phyloP scores from a whole-genome alignment of 1,140 invertebrate species.

The Zaprionus ornatus region DNA sequence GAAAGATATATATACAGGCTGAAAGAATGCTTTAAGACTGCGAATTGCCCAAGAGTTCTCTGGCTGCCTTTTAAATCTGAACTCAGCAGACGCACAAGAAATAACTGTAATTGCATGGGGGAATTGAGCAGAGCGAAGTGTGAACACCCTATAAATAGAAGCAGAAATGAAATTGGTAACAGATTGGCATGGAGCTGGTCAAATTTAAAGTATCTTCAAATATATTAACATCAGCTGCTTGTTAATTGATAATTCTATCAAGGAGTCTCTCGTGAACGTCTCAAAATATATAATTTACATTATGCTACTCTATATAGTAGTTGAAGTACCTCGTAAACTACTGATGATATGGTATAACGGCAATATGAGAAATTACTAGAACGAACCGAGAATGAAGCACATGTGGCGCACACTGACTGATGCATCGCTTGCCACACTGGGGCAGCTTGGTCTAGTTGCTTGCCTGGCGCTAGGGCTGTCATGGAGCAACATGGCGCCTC shows the following conservation, averaged over 20 bases:
- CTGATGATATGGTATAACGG: background rate
- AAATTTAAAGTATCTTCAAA: background rate
- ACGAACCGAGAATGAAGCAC: constrained; percentile 53
- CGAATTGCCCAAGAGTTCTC: constrained; percentile 9
- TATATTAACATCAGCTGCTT: background rate
- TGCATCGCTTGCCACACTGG: constrained; percentile 25
- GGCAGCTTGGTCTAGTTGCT: constrained; percentile 2
- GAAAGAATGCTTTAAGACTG: constrained; percentile 18
- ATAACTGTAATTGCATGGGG: background rate
- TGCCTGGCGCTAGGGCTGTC: constrained; percentile 6
- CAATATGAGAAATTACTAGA: constrained; percentile 66
- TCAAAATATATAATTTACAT: background rate
- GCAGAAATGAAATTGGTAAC: background rate
- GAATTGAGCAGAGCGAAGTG: background rate
- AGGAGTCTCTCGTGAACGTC: too few species aligned
- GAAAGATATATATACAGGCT: background rate
- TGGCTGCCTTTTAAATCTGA: constrained; percentile 4
- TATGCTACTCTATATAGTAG: background rate
- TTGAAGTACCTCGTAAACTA: background rate
- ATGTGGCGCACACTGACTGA: constrained; percentile 48
- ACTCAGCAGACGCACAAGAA: background rate
- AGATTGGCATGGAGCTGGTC: background rate
- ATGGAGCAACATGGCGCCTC: constrained; percentile 5
- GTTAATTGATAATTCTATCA: too few species aligned
- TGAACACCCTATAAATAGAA: background rate